A percentile compares a stretch with the other conserved stretches of the same genome.
Conservation (phyloP, 2,888 invertebrate species). For the Trissolcus brochymenae region DNA sequence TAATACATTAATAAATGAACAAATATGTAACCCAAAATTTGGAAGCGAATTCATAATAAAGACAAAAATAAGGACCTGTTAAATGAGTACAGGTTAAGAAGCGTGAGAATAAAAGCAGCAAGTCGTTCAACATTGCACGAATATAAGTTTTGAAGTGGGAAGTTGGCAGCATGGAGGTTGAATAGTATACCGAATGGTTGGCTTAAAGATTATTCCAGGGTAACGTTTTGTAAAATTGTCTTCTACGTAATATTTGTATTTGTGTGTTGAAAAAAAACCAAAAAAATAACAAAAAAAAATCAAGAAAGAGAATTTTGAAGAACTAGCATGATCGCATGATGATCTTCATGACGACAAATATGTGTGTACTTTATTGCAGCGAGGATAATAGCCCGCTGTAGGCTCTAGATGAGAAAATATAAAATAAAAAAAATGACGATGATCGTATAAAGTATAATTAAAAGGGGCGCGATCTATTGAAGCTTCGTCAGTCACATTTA, state of each 20-base stretch:
- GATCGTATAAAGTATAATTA: conserved; percentile 37
- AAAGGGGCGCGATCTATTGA: conserved; percentile 24
- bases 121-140: conserved; percentile 29
- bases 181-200: conserved; percentile 19
- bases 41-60: conserved; percentile 24
- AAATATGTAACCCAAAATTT: neutral
- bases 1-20: neutral
- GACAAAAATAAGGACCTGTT: neutral
- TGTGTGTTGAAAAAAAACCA: conserved; percentile 44
- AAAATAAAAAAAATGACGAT: conserved; percentile 35
- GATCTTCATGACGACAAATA: conserved; percentile 51
- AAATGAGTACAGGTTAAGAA: neutral
- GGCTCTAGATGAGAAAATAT: conserved; percentile 43
- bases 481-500: conserved; percentile 53
- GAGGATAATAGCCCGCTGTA: conserved; percentile 35
- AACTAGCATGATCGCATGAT: conserved; percentile 58
- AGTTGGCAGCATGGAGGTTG: no score
- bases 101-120: conserved; percentile 42
- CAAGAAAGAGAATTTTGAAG: conserved; percentile 36
- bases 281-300: conserved; percentile 17
- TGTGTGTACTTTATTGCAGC: conserved; percentile 48
- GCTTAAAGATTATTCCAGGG: conserved; percentile 67
- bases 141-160: no score
- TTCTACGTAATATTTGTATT: conserved; percentile 71
- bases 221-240: conserved; percentile 68